These are phyloP conservation scores for Rhinophrynus dorsalis DNA, from an alignment of 2,797 vertebrate species.

Conservation along the genomic window DNA sequence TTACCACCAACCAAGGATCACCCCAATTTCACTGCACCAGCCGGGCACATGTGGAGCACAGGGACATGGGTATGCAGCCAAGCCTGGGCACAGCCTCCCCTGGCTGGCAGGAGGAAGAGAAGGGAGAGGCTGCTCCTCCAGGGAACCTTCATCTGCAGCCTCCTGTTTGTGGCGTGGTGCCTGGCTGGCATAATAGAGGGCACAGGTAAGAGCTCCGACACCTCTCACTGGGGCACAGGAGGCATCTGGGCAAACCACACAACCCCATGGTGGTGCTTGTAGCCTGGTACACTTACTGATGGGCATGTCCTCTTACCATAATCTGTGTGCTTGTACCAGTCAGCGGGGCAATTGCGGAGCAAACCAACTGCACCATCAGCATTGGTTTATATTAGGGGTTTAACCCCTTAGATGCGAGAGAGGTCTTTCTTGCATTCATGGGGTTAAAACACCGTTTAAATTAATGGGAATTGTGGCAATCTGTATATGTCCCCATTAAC, in stretches of 20 bases:
- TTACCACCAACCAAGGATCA: too few relatives aligned
- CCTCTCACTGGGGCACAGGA: not conserved
- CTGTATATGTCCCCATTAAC: too few relatives aligned
- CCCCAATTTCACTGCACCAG: not conserved
- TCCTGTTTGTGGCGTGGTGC: slow-evolving; percentile 26
- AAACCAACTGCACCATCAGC: too few relatives aligned
- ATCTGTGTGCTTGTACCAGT: not conserved
- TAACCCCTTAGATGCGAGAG: too few relatives aligned
- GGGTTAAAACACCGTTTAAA: too few relatives aligned
- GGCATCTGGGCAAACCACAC: not conserved
- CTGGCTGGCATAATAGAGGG: slow-evolving; percentile 5
- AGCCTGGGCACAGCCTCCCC: not conserved
- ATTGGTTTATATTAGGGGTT: too few relatives aligned
- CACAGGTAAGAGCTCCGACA: slow-evolving; percentile 14
- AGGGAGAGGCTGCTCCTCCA: slow-evolving; percentile 17
- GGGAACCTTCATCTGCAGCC: slow-evolving; percentile 25
- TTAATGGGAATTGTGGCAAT: too few relatives aligned
- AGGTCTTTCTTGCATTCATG: too few relatives aligned
- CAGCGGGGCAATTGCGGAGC: too few relatives aligned
- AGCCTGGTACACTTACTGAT: not conserved
- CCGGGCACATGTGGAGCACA: slow-evolving; percentile 13
- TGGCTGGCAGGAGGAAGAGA: not conserved
- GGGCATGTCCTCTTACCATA: not conserved
- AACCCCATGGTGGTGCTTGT: not conserved
- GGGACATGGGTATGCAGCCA: not conserved